Percentiles rank a stretch among this genome's conserved stretches.
Conservation (phyloP, 53 echinoderm and acorn worm genomes). For the Echinometra lucunter region DNA sequence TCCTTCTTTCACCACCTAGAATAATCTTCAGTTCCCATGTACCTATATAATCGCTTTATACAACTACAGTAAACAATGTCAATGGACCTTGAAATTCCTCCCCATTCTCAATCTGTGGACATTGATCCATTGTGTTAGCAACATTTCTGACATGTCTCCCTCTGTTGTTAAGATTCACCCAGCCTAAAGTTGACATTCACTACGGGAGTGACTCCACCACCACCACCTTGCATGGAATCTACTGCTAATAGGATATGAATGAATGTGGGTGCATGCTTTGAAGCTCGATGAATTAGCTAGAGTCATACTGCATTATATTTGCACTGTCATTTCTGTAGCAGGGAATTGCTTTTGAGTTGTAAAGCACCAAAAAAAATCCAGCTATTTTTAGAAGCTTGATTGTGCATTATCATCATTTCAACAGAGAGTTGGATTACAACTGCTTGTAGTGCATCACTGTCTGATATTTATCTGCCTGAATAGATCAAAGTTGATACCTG, state of each 20-base stretch:
- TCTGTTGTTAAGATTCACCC: slow-evolving; percentile 5
- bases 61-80: background rate
- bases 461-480: background rate
- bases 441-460: background rate
- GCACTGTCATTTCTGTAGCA: slow-evolving; percentile 14
- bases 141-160: background rate
- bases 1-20: background rate
- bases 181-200: slow-evolving; percentile 38
- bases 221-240: slow-evolving; percentile 25
- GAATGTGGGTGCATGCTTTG: background rate
- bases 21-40: background rate
- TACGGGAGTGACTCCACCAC: background rate
- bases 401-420: background rate
- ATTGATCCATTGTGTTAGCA: background rate
- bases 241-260: background rate
- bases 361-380: background rate
- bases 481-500: background rate
- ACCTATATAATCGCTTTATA: background rate
- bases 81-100: background rate
- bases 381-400: background rate
- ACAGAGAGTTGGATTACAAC: background rate
- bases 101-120: background rate
- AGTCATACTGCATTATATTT: background rate
- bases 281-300: background rate
- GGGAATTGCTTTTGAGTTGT: background rate